Evolutionary conservation across 2,113 vertebrate species (phyloP).

Genomic region (Gallinago undulata): DNA sequence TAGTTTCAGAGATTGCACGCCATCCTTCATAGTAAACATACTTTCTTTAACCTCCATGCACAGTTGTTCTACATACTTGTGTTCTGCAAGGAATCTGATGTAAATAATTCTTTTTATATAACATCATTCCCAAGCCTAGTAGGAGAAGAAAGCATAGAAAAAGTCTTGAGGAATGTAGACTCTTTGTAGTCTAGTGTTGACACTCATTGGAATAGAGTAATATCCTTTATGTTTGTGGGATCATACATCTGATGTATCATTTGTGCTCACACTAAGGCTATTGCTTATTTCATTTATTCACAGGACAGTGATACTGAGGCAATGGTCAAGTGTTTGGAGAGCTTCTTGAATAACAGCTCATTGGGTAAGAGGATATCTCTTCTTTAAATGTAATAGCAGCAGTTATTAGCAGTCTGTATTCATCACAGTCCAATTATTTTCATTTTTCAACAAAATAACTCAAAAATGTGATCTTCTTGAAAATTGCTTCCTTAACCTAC

Average conservation of each 20-base stretch:
- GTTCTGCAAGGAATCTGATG: background rate
- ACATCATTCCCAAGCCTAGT: background rate
- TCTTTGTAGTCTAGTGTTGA: background rate
- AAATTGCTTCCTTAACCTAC: background rate
- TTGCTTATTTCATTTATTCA: background rate
- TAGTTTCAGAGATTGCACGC: background rate
- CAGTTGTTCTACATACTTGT: background rate
- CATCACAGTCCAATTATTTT: background rate
- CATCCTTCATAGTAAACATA: background rate
- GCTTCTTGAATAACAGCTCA: slow-evolving; percentile 68
- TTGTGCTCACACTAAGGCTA: background rate
- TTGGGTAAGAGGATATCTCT: slow-evolving; percentile 52
- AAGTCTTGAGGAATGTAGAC: background rate
- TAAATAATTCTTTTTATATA: background rate
- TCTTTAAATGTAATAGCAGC: background rate
- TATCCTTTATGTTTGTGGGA: background rate
- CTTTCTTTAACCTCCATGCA: background rate
- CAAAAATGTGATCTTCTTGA: background rate
- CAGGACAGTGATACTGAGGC: slow-evolving; percentile 85
- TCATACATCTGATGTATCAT: background rate
- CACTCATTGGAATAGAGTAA: background rate
- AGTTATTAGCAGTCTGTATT: background rate
- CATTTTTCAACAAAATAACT: background rate
- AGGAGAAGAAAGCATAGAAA: background rate
- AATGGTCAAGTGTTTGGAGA: slow-evolving; percentile 81